phyloP scores from a whole-genome alignment of 2,888 invertebrate genomes.

The Macaria liturata region DNA sequence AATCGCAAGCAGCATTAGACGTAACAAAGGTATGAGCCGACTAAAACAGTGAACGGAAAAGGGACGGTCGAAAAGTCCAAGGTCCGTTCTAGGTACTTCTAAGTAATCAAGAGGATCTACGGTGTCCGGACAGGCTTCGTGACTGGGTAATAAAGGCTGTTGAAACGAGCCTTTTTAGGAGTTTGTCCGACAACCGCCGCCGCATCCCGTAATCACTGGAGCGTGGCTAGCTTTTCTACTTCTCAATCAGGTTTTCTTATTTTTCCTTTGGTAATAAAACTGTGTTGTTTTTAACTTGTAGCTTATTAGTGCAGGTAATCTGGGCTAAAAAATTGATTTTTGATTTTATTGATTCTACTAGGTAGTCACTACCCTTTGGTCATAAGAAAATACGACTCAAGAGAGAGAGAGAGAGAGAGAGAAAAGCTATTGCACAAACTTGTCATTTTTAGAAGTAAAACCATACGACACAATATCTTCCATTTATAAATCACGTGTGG shows the following conservation, averaged over 20 bases:
- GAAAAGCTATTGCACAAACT: too few relatives aligned
- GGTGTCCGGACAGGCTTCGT: slow-evolving; percentile 39
- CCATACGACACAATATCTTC: slow-evolving; percentile 18
- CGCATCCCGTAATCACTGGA: slow-evolving; percentile 12
- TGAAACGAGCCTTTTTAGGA: slow-evolving; percentile 41
- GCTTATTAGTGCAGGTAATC: too few relatives aligned
- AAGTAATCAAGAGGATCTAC: slow-evolving; percentile 41
- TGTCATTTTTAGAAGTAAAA: not conserved
- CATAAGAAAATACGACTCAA: too few relatives aligned
- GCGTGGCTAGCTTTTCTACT: slow-evolving; percentile 6
- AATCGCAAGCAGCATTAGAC: not conserved
- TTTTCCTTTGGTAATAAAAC: slow-evolving; percentile 1
- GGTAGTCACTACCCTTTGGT: too few relatives aligned
- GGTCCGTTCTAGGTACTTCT: slow-evolving; percentile 36
- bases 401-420: too few relatives aligned
- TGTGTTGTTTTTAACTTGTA: not conserved
- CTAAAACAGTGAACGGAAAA: slow-evolving; percentile 39
- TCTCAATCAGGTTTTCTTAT: slow-evolving; percentile 6
- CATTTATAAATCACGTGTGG: slow-evolving; percentile 26
- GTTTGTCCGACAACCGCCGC: slow-evolving; percentile 27
- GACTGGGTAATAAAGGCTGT: slow-evolving; percentile 44
- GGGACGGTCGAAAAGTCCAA: slow-evolving; percentile 42
- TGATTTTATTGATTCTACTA: too few relatives aligned
- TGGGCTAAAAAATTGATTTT: too few relatives aligned
- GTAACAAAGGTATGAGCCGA: not conserved